These are phyloP conservation scores for Mustela lutreola DNA, from an alignment of 2,113 vertebrate species.

Conservation along the genomic window DNA sequence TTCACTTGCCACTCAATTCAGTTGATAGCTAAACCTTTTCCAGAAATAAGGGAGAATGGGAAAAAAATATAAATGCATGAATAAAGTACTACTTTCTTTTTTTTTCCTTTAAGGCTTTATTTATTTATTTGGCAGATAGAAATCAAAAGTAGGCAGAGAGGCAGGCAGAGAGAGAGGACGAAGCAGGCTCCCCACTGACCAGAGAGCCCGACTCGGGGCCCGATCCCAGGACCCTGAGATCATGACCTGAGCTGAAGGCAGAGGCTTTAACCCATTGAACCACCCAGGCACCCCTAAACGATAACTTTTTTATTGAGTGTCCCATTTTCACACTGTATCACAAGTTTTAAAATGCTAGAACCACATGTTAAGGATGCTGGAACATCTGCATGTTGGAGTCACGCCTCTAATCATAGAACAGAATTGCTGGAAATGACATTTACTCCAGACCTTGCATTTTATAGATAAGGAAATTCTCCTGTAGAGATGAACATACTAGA, in stretches of 20 bases:
- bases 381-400: neutral
- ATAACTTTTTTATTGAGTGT: neutral
- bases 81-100: neutral
- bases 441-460: neutral
- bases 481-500: neutral
- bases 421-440: neutral
- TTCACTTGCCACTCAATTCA: neutral
- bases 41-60: neutral
- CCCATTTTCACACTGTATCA: neutral
- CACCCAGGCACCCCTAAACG: neutral
- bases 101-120: too few relatives aligned
- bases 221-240: too few relatives aligned
- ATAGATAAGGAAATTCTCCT: neutral
- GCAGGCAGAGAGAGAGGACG: too few relatives aligned
- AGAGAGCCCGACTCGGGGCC: too few relatives aligned
- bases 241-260: too few relatives aligned
- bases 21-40: neutral
- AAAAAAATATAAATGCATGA: neutral
- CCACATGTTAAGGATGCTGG: neutral
- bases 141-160: too few relatives aligned
- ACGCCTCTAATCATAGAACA: neutral
- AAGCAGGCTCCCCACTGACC: too few relatives aligned
- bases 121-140: too few relatives aligned
- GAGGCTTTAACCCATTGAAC: too few relatives aligned
- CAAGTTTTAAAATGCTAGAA: neutral